These are phyloP conservation scores for Urechis unicinctus DNA, from an alignment of 2,888 invertebrate species.

Conservation along the genomic window DNA sequence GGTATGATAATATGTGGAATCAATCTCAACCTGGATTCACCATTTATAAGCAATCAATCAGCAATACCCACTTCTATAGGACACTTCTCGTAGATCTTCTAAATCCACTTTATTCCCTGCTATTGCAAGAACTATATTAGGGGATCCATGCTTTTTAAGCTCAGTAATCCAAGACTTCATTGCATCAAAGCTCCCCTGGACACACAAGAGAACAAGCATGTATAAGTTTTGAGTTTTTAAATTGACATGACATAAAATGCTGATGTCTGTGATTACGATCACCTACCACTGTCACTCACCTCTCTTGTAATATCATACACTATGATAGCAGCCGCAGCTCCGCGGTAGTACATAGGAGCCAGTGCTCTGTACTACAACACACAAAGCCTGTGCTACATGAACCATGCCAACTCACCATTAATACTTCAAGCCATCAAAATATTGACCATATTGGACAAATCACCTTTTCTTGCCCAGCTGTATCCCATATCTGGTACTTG, in stretches of 20 bases:
- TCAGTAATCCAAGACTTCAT: slow-evolving; percentile 50
- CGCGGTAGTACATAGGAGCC: slow-evolving; percentile 52
- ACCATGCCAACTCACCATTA: no score
- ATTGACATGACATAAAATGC: no score
- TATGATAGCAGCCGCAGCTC: slow-evolving; percentile 50
- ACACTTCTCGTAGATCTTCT: slow-evolving; percentile 46
- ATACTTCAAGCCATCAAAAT: no score
- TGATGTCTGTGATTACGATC: background rate
- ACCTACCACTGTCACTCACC: slow-evolving; percentile 25
- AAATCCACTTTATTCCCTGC: slow-evolving; percentile 52
- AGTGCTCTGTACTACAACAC: slow-evolving; percentile 45
- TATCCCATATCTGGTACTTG: slow-evolving; percentile 53
- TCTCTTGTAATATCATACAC: slow-evolving; percentile 51
- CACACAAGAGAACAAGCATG: no score
- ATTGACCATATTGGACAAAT: no score
- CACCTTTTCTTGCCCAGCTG: slow-evolving; percentile 53
- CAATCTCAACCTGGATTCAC: background rate
- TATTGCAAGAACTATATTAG: slow-evolving; percentile 47
- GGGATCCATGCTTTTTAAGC: slow-evolving; percentile 42
- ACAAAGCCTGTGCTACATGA: no score
- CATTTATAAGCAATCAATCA: background rate
- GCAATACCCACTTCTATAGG: slow-evolving; percentile 3
- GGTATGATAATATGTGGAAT: slow-evolving; percentile 2
- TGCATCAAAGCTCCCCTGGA: slow-evolving; percentile 28
- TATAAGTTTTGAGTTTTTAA: no score